phyloP scores from a whole-genome alignment of 2,113 vertebrate species.

The Octodon degus region DNA sequence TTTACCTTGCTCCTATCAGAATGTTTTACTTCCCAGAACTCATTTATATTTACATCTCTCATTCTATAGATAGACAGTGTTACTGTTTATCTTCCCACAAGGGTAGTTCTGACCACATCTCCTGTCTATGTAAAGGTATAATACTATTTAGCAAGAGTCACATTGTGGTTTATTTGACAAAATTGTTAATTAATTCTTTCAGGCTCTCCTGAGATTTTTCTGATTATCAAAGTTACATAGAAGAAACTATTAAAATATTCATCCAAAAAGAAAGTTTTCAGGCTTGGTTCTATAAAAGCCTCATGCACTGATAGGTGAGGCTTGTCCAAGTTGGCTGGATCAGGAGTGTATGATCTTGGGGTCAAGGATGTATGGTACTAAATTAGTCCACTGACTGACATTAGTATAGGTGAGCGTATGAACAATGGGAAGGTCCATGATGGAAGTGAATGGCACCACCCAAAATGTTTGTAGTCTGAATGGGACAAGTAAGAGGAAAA shows the following conservation, averaged over 20 bases:
- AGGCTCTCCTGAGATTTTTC: background rate
- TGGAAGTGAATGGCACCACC: background rate
- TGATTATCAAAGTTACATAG: background rate
- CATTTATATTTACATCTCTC: background rate
- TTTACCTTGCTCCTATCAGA: background rate
- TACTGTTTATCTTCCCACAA: background rate
- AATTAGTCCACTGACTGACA: background rate
- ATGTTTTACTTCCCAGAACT: background rate
- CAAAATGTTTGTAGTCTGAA: background rate
- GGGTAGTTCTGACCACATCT: background rate
- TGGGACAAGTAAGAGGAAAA: background rate
- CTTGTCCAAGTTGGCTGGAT: background rate
- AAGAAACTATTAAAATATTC: conserved; percentile 54
- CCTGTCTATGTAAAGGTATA: background rate
- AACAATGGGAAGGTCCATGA: background rate
- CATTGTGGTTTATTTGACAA: conserved; percentile 8
- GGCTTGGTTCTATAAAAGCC: background rate
- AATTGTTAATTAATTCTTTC: background rate
- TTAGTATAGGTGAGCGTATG: background rate
- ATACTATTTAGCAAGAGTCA: background rate
- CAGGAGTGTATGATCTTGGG: background rate
- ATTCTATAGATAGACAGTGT: background rate
- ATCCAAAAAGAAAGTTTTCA: background rate
- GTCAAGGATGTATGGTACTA: background rate
- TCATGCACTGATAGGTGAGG: background rate